Percentiles rank a stretch among this genome's conserved stretches.
phyloP scores from a whole-genome alignment of 92 coral and sea anemone genomes.

The Zoanthus gigantus region DNA sequence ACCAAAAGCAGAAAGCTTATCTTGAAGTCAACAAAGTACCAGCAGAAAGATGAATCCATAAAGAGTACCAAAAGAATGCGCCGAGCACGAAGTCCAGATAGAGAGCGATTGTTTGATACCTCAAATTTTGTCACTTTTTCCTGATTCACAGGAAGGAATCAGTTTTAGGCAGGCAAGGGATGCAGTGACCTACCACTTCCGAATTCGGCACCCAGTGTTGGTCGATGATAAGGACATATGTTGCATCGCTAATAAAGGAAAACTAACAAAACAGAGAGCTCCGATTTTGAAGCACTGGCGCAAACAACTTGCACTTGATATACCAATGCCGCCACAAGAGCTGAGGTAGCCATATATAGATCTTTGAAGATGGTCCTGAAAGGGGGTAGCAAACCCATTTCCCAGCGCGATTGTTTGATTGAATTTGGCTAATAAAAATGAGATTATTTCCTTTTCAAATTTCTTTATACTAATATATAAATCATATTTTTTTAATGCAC shows the following conservation, averaged over 20 bases:
- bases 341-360: slow-evolving; percentile 9
- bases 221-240: slow-evolving; percentile 57
- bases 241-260: background rate
- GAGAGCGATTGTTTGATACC: slow-evolving; percentile 56
- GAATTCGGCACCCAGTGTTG: slow-evolving; percentile 44
- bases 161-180: slow-evolving; percentile 47
- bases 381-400: too few species aligned
- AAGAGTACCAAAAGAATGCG: slow-evolving; percentile 45
- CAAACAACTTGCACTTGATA: slow-evolving; percentile 8
- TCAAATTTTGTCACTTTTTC: slow-evolving; percentile 57
- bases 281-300: background rate
- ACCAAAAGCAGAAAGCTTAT: slow-evolving; percentile 12
- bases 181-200: slow-evolving; percentile 18
- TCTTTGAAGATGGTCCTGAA: background rate
- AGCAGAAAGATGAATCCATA: slow-evolving; percentile 5
- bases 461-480: too few species aligned
- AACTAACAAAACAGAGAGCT: background rate
- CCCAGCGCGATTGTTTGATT: too few species aligned
- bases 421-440: too few species aligned
- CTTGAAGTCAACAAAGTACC: slow-evolving; percentile 27
- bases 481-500: background rate
- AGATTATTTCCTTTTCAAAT: too few species aligned
- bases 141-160: slow-evolving; percentile 53
- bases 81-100: slow-evolving; percentile 42
- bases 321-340: background rate